Evolutionary conservation across 2,797 vertebrate genomes (phyloP), one percentile per base, ranked within the genome.

Genomic region (Distichodus sexfasciatus): DNA sequence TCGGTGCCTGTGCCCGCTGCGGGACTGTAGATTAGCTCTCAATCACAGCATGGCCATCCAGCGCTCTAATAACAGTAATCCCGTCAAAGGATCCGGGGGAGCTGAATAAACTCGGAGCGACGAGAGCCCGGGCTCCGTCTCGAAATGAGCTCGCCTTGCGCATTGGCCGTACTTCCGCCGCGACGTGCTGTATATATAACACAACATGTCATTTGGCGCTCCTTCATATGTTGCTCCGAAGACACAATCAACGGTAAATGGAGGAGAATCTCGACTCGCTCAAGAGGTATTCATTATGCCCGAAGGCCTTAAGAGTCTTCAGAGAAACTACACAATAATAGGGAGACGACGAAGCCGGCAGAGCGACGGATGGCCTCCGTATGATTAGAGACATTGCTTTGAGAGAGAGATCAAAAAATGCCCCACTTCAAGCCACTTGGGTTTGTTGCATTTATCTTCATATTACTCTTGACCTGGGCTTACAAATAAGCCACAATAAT

Each of bases 251-350:
- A 66, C 38, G 74, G 64, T 69, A 78, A 71, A 77, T 72, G 72
- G 38, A 69, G 31, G 71, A 76, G 48, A 71, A 80, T 59, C 74
- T 70, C 69, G 72, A 71, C 21, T 41, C 64, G 26, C 76, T 82
- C 58, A 80, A 82, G 77, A 76, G 67, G 71, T 76, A 71, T 86
- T 84, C 72, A 83, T 85, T 79, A 82, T 69, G 58, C 69, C 74
- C 62, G 73, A 65, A 79, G 74, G 69, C 72, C 74, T 80, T 57
- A 82, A 83, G 72, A 81, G 69, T 70, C 66, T 79, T 69, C 57
- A 65, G 64, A 79, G 68, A 78, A 71, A 59, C 60, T 66, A 71
- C 64, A 67, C 66, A 75, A 75, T 81, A 83, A 83, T 78, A 58
- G 75, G 76, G 68, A 48, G 48, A 51, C 65, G 41, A 69, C 51